Evolutionary conservation across 92 coral and sea anemone species (phyloP).

Genomic region (Anthopleura xanthogrammica): DNA sequence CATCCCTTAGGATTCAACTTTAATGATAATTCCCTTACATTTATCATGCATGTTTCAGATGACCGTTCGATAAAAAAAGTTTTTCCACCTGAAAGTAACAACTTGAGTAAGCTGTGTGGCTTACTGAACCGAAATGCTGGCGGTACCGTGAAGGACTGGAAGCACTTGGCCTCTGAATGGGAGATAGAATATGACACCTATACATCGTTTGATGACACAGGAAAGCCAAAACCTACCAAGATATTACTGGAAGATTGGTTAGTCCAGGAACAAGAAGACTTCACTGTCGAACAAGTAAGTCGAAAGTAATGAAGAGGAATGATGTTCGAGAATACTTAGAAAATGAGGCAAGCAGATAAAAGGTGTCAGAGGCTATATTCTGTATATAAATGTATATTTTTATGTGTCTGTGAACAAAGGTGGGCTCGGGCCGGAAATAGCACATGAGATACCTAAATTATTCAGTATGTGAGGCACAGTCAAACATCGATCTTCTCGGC

Average conservation of each 20-base stretch:
- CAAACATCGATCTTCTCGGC: too few species aligned
- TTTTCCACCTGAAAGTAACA: constrained; percentile 11
- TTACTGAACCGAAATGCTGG: constrained; percentile 2
- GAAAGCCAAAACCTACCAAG: constrained; percentile 28
- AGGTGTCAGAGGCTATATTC: background rate
- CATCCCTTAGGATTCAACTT: too few species aligned
- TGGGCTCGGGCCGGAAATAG: too few species aligned
- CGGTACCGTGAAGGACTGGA: constrained; percentile 1
- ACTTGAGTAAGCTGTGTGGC: background rate
- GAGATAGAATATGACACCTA: constrained; percentile 9
- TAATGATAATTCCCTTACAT: background rate
- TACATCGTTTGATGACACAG: constrained; percentile 7
- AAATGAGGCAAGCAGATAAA: background rate
- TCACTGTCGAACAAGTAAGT: constrained; percentile 28
- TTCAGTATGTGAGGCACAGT: too few species aligned
- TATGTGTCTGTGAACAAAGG: too few species aligned
- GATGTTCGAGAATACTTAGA: constrained; percentile 5
- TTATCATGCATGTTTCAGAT: constrained; percentile 2
- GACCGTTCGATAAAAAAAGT: constrained; percentile 15
- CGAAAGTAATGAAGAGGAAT: constrained; percentile 27
- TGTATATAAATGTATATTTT: too few species aligned
- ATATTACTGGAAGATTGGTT: constrained; percentile 30
- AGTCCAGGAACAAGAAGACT: background rate
- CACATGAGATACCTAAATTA: too few species aligned
- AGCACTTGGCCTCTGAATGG: constrained; percentile 11